Evolutionary conservation across 2,113 vertebrate genomes (phyloP).

Genomic region (Indicator maculatus): DNA sequence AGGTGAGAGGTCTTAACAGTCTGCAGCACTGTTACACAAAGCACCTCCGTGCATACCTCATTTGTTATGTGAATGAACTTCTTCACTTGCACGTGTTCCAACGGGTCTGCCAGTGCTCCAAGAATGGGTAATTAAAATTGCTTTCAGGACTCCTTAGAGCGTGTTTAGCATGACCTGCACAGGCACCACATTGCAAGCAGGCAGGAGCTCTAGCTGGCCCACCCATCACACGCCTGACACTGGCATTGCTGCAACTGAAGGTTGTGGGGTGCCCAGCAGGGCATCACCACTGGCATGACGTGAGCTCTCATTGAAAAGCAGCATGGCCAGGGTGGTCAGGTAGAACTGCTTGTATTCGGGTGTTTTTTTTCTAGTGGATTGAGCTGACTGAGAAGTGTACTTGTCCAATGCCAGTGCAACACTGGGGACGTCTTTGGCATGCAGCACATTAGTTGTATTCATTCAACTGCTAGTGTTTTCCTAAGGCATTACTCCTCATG

Average conservation of each 20-base stretch:
- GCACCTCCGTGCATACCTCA: not conserved
- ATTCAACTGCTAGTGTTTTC: not conserved
- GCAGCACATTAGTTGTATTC: not conserved
- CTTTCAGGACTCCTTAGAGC: not conserved
- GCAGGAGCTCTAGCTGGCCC: not conserved
- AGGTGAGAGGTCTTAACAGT: not conserved
- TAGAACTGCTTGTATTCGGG: not conserved
- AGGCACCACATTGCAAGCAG: accelerated
- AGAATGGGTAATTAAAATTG: not conserved
- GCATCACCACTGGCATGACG: accelerated
- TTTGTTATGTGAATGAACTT: slow-evolving; percentile 38
- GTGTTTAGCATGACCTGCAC: not conserved
- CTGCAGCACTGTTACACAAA: not conserved
- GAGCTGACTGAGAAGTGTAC: not conserved
- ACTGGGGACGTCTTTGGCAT: not conserved
- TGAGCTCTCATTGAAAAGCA: not conserved
- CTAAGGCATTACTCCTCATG: not conserved
- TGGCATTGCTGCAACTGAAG: accelerated
- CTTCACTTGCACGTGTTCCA: slow-evolving; percentile 3
- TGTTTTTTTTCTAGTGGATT: not conserved
- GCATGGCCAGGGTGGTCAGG: not conserved
- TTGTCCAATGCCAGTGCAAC: not conserved
- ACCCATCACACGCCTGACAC: accelerated
- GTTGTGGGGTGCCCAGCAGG: accelerated
- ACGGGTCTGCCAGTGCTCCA: not conserved